Conservation (phyloP, 2,113 vertebrate species). For the Podarcis muralis region DNA sequence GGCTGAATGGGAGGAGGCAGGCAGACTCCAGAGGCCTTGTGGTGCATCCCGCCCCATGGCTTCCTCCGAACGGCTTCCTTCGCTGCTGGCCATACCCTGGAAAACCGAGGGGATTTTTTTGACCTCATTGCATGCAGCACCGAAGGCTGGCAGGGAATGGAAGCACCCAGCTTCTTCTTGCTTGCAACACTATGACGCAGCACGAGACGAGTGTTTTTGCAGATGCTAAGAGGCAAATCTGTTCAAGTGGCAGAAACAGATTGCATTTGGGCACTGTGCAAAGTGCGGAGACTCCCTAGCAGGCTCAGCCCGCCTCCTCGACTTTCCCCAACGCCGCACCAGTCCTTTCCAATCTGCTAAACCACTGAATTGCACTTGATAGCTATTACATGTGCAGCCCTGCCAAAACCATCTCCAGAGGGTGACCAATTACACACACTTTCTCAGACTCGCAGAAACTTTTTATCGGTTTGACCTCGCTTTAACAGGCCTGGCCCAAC, state of each 20-base stretch:
- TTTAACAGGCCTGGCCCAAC: slow-evolving; percentile 2
- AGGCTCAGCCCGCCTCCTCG: neutral
- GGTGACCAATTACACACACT: neutral
- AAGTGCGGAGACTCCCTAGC: neutral
- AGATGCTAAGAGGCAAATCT: neutral
- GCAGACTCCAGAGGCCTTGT: too few relatives aligned
- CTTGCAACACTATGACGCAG: neutral
- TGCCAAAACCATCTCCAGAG: neutral
- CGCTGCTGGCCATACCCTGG: too few relatives aligned
- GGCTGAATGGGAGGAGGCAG: too few relatives aligned
- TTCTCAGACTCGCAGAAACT: slow-evolving; percentile 7
- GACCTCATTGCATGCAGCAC: neutral
- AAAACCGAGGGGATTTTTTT: neutral
- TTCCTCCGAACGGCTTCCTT: too few relatives aligned
- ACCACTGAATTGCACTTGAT: neutral
- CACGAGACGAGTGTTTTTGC: neutral
- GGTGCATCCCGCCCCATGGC: too few relatives aligned
- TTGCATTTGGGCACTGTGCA: neutral
- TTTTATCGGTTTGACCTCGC: slow-evolving; percentile 21
- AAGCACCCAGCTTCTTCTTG: neutral
- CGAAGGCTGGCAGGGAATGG: neutral
- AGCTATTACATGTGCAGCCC: neutral
- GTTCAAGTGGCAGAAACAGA: neutral
- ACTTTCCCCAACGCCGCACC: neutral
- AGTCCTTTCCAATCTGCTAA: slow-evolving; percentile 2